Evolutionary conservation across 2,113 vertebrate species (phyloP).

Genomic region (human): DNA sequence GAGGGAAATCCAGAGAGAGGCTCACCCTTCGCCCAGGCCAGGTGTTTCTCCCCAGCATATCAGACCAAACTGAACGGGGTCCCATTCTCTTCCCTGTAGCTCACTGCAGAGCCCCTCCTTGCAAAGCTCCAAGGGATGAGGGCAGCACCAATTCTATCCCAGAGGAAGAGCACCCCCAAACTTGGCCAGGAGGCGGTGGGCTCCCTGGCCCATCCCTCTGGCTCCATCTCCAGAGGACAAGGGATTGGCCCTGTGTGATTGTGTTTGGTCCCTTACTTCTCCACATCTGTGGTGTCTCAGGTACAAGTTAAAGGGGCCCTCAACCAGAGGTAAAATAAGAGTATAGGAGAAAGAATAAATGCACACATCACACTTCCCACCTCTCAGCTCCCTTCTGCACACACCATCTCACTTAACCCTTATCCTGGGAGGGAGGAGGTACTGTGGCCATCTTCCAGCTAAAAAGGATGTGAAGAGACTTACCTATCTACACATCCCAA

Average conservation of each 20-base stretch:
- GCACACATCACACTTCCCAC: neutral
- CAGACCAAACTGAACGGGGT: neutral
- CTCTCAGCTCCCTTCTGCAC: neutral
- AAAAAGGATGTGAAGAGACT: neutral
- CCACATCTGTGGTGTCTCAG: neutral
- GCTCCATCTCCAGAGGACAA: neutral
- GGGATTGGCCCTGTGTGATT: neutral
- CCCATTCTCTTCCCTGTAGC: neutral
- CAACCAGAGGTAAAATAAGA: neutral
- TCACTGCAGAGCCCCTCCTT: neutral
- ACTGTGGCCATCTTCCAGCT: neutral
- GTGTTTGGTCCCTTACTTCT: neutral
- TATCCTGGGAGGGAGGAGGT: neutral
- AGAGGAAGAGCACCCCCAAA: neutral
- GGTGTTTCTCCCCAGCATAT: neutral
- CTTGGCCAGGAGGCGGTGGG: neutral
- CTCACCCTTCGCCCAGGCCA: neutral
- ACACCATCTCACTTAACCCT: neutral
- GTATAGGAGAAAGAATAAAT: neutral
- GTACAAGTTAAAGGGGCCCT: neutral
- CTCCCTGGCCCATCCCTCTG: neutral
- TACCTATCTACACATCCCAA: neutral
- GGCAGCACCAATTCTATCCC: neutral
- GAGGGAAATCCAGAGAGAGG: neutral
- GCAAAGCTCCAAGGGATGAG: neutral